These are phyloP conservation scores for Ceratoteleas bidentatus DNA, from an alignment of 1,140 invertebrate genomes.

Conservation along the genomic window DNA sequence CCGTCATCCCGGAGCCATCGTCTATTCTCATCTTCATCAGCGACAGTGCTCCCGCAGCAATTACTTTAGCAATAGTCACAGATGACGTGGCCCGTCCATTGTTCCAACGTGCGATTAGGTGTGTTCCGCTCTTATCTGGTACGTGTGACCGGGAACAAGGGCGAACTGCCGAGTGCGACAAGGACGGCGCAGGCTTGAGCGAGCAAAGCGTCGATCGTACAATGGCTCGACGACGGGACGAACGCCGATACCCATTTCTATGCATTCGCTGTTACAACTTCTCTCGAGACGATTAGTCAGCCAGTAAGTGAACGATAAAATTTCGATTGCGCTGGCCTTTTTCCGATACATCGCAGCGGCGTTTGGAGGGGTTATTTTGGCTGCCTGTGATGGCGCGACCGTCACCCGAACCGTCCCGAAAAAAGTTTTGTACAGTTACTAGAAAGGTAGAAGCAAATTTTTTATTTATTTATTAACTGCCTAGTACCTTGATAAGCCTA, in stretches of 20 bases:
- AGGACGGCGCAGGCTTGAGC: constrained; percentile 8
- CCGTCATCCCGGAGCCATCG: constrained; percentile 33
- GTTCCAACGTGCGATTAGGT: constrained; percentile 77
- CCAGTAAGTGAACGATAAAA: constrained; percentile 49
- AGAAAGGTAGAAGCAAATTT: no score
- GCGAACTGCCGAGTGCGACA: constrained; percentile 27
- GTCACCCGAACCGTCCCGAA: no score
- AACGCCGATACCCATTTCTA: constrained; percentile 48
- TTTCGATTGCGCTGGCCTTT: constrained; percentile 42
- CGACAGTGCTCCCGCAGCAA: constrained; percentile 68
- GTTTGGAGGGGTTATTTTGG: constrained; percentile 31
- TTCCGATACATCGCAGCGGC: constrained; percentile 21
- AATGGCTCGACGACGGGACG: constrained; percentile 46
- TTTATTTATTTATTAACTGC: no score
- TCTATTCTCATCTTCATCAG: constrained; percentile 63
- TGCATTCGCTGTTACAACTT: constrained; percentile 59
- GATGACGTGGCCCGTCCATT: constrained; percentile 76
- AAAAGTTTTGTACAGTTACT: no score
- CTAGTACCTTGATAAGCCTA: no score
- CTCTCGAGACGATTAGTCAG: constrained; percentile 59
- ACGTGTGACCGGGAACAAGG: constrained; percentile 57
- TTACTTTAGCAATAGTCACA: constrained; percentile 78
- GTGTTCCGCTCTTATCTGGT: constrained; percentile 70
- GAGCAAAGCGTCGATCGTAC: constrained; percentile 46
- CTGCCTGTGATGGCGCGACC: not conserved